Evolutionary conservation across 2,888 invertebrate species (phyloP), one percentile per base, ranked within the genome.

Genomic region (Nebria brevicollis): DNA sequence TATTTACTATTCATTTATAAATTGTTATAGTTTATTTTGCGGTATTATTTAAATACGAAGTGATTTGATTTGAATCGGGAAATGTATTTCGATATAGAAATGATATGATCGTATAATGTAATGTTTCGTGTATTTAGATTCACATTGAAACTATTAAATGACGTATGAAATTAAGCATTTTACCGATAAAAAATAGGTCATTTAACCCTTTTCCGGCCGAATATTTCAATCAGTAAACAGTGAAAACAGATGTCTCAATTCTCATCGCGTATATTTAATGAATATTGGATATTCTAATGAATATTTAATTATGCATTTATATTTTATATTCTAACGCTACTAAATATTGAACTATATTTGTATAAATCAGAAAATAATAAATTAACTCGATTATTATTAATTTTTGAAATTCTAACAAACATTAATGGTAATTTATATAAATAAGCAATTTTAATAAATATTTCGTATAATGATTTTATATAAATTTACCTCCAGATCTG

Each of bases 401-500:
- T 20, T 20, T 20, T 20, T 20, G 20, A 20, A 20, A 20, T 20
- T 20, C 20, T 20, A 20, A 20, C 20, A 20, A 20, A 20, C 20
- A 20, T 20, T 20, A 20, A 20, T 20, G 20, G 20, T 20, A 20
- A 20, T 20, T 20, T 34, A 34, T 34, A 34, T 34, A 34, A 34
- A 34, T 1, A 34, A 34, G 0, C 34, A 2, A 34, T 34, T 34
- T 34, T 34, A 34, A 34, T 34, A 34, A 34, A 34, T 54, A 54
- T 54, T 20, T 20, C 20, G 20, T 1, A 20, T 20, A 20, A 10
- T 43, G 43, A 43, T 8, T 43, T 8, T 20, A 42, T 72, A 42
- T 42, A 76, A n/a, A 34, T 82, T 83, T 84, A 85, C 85, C 83
- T 77, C 77, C 79, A 65, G 85, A 85, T 81, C 79, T 84, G 54